Evolutionary conservation across 2,797 vertebrate genomes (phyloP).

Genomic region (Eulemur mongoz): DNA sequence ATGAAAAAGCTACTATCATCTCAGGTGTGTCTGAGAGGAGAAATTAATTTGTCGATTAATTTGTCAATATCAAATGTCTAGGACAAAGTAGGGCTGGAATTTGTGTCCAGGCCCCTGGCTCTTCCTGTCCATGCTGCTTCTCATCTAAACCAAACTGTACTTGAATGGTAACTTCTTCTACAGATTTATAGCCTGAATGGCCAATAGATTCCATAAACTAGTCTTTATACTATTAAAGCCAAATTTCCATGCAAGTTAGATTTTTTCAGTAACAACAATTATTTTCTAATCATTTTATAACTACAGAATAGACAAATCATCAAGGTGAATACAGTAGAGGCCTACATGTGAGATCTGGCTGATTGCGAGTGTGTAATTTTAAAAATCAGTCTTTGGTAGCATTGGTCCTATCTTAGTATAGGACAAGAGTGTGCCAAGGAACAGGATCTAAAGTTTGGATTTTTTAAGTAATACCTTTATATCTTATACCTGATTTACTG

Average conservation of each 20-base stretch:
- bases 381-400: not conserved
- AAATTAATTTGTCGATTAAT: not conserved
- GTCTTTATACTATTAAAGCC: not conserved
- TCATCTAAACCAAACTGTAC: not conserved
- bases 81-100: not conserved
- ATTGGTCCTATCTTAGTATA: not conserved
- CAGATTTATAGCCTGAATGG: not conserved
- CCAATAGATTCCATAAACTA: not conserved
- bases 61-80: not conserved
- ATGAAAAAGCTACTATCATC: not conserved
- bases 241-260: not conserved
- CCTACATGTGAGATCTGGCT: not conserved
- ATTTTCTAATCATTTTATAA: not conserved
- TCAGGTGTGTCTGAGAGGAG: not conserved
- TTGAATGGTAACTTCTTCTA: not conserved
- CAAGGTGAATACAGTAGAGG: not conserved
- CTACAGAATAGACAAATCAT: not conserved
- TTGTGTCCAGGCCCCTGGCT: accelerated
- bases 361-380: not conserved
- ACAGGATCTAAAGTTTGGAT: not conserved
- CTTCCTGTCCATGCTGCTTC: not conserved
- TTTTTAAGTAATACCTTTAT: not conserved
- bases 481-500: not conserved
- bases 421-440: not conserved
- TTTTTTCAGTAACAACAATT: not conserved